Base-by-base conservation (phyloP, 2,797 vertebrate species). In the Sphaeramia orbicularis region DNA sequence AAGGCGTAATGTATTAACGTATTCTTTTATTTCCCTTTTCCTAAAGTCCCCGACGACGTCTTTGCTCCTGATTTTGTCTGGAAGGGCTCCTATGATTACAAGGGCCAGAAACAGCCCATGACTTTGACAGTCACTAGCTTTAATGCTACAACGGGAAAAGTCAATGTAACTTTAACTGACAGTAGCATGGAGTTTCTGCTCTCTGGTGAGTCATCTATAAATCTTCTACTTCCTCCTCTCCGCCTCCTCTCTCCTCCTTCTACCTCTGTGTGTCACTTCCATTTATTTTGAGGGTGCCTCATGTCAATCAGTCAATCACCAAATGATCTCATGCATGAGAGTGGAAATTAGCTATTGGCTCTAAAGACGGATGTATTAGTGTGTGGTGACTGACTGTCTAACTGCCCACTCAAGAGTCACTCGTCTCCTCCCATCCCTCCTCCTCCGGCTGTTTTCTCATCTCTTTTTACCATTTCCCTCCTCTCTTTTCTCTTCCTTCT, bases 51-150 rank as follows among this genome's bases (percentile, higher is more conserved):
- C 12, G 96, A 97, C 67, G 94, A 98, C 47, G 95, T 99, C n/a
- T 98, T 99, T 84, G 95, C 96, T 24, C 94, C 96, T 55, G 94
- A 96, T 85, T 99, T 97, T n/a, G 87, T 96, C 91, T 99, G 97
- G 97, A 99, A 97, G 93, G 97, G 97, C 47, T 99, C 97, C 60
- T 97, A 96, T 36, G 95, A 98, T 83, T 96, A 96, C 85, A 98
- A 96, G 89, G 96, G 94, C 81, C 96, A 93, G 78, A 99, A 99
- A 59, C 96, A 98, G 41, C 97, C 96, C 1, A 96, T 97, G 95
- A 97, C 95, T 76, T 84, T 99, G 89, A 97, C 95, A 45, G 91
- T 99, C 78, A 96, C 94, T 5, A 94, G 92, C 90, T 98, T 97
- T 89, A 99, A 99, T 79, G 87, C 92, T 57, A 95, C 95, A 10